A percentile compares a stretch with the other conserved stretches of the same genome.
Evolutionary conservation across 2,113 vertebrate species (phyloP).

Genomic region (Irena cyanogastra): DNA sequence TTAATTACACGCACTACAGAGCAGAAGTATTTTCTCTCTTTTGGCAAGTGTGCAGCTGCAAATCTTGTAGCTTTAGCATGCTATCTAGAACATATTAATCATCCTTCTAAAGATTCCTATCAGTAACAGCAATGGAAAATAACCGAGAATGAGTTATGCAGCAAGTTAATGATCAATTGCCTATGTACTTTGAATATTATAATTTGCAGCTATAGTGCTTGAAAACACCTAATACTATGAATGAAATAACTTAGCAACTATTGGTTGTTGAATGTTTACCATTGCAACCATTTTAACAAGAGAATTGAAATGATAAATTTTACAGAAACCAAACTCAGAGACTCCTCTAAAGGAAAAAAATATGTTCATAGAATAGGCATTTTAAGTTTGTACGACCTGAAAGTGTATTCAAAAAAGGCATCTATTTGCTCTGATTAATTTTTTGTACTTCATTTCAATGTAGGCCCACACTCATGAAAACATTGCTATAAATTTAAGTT

Average conservation of each 20-base stretch:
- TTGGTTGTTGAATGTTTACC: not conserved
- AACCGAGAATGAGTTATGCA: not conserved
- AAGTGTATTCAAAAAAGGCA: not conserved
- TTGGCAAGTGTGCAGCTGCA: slow-evolving; percentile 46
- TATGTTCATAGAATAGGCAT: not conserved
- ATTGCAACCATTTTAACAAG: not conserved
- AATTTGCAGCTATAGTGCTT: not conserved
- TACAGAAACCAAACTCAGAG: not conserved
- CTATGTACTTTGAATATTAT: not conserved
- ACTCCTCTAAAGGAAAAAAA: not conserved
- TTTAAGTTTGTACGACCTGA: not conserved
- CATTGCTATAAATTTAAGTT: not conserved
- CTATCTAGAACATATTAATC: slow-evolving; percentile 27
- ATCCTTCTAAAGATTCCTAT: not conserved
- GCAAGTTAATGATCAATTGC: not conserved
- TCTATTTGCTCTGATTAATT: not conserved
- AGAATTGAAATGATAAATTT: not conserved
- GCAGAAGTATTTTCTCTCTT: slow-evolving; percentile 37
- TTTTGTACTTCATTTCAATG: not conserved
- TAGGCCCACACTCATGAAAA: not conserved
- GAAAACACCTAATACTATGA: not conserved
- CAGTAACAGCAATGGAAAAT: not conserved
- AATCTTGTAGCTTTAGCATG: slow-evolving; percentile 27
- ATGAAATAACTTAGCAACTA: not conserved
- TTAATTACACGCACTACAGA: slow-evolving; percentile 44